Evolutionary conservation across 2,797 vertebrate species (phyloP).

Genomic region (Tragopan temminckii): DNA sequence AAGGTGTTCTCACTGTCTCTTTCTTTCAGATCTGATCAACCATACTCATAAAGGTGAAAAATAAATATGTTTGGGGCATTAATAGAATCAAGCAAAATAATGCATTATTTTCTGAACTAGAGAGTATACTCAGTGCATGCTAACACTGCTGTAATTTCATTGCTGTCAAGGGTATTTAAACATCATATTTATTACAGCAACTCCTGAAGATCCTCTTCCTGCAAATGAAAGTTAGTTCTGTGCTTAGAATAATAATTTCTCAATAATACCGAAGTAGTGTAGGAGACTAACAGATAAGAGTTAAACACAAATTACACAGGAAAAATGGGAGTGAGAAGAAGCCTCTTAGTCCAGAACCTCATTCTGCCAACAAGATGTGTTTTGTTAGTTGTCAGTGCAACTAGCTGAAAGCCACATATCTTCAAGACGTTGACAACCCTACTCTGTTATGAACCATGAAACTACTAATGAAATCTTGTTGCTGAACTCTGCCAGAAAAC

Average conservation of each 20-base stretch:
- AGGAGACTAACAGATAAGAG: neutral
- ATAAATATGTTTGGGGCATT: neutral
- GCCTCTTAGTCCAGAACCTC: neutral
- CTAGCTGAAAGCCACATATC: neutral
- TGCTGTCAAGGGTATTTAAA: neutral
- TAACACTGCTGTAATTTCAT: neutral
- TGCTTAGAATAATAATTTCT: constrained; percentile 45
- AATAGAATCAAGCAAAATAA: neutral
- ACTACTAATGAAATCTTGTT: neutral
- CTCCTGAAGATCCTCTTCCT: neutral
- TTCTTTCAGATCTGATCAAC: neutral
- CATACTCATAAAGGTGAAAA: neutral
- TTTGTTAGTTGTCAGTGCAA: too few relatives aligned
- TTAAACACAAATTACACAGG: neutral
- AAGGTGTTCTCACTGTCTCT: neutral
- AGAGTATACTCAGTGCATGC: neutral
- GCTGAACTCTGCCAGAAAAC: neutral
- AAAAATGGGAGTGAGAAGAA: neutral
- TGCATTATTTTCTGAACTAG: neutral
- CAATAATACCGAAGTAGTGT: neutral
- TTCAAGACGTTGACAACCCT: neutral
- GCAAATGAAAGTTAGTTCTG: neutral
- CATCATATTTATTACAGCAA: constrained; percentile 29
- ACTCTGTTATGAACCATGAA: fast-evolving
- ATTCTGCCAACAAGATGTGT: neutral